A percentile compares a stretch with the other conserved stretches of the same genome.
Conservation (phyloP, 2,797 vertebrate genomes). For the Lateolabrax maculatus region DNA sequence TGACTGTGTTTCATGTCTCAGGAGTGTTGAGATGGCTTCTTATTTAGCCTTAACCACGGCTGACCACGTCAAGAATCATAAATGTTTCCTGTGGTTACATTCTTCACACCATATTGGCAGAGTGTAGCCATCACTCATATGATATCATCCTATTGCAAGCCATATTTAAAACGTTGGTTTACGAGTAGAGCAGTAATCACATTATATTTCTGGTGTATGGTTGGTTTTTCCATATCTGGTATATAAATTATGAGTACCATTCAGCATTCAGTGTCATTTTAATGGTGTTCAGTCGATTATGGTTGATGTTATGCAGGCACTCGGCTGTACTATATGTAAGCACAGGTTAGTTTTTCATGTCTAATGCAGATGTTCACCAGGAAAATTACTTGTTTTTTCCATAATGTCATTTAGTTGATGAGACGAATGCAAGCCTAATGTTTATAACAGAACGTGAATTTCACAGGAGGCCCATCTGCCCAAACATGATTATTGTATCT, state of each 20-base stretch:
- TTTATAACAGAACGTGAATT: slow-evolving; percentile 58
- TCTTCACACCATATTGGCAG: slow-evolving; percentile 58
- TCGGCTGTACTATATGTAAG: slow-evolving; percentile 45
- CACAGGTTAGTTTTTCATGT: slow-evolving; percentile 48
- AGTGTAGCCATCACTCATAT: slow-evolving; percentile 49
- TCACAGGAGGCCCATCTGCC: slow-evolving; percentile 36
- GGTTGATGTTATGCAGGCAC: slow-evolving; percentile 58
- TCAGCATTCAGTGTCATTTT: slow-evolving; percentile 41
- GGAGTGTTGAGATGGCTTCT: slow-evolving; percentile 32
- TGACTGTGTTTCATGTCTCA: slow-evolving; percentile 29
- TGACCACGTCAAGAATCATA: slow-evolving; percentile 44
- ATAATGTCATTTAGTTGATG: slow-evolving; percentile 48
- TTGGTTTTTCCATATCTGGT: slow-evolving; percentile 59
- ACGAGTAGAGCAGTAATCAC: slow-evolving; percentile 51
- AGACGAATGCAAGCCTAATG: slow-evolving; percentile 48
- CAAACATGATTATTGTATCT: slow-evolving; percentile 28
- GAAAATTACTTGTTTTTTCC: slow-evolving; percentile 43
- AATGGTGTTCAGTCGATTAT: slow-evolving; percentile 56
- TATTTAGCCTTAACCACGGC: slow-evolving; percentile 32
- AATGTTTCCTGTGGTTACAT: slow-evolving; percentile 61
- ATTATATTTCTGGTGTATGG: slow-evolving; percentile 43
- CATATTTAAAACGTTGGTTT: slow-evolving; percentile 52
- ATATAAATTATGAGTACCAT: slow-evolving; percentile 41
- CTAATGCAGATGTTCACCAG: slow-evolving; percentile 51
- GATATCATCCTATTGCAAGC: slow-evolving; percentile 46